These are phyloP conservation scores for Acromyrmex echinatior DNA, from an alignment of 1,140 invertebrate species.

Conservation along the genomic window DNA sequence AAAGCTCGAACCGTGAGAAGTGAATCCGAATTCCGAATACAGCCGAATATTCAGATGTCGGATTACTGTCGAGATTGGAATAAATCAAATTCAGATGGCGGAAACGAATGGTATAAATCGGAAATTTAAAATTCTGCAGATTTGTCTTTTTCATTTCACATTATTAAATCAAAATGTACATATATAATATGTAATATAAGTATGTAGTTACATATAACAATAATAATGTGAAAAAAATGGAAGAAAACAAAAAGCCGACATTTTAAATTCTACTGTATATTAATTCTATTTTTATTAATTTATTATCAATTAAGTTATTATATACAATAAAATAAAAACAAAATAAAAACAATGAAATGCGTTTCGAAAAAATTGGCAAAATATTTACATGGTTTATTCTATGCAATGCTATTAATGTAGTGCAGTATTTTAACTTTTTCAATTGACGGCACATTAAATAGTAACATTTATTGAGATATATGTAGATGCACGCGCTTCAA, in stretches of 20 bases:
- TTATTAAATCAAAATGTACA: not conserved
- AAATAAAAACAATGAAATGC: not conserved
- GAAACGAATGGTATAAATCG: not conserved
- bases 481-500: no score
- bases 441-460: no score
- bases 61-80: conserved; percentile 17
- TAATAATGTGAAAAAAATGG: not conserved
- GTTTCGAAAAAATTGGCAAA: not conserved
- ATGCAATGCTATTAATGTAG: not conserved
- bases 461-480: no score
- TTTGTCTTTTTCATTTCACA: not conserved
- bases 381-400: no score
- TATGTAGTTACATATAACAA: not conserved
- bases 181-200: not conserved
- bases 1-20: not conserved
- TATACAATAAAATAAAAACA: not conserved
- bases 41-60: conserved; percentile 28
- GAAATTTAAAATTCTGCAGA: not conserved
- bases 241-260: not conserved
- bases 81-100: conserved; percentile 12
- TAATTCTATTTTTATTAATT: not conserved
- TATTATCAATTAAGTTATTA: not conserved
- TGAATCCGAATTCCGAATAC: conserved; percentile 42
- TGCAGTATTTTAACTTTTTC: no score
- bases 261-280: not conserved